phyloP scores from a whole-genome alignment of 2,888 invertebrate genomes.

The Philereme vetulata region DNA sequence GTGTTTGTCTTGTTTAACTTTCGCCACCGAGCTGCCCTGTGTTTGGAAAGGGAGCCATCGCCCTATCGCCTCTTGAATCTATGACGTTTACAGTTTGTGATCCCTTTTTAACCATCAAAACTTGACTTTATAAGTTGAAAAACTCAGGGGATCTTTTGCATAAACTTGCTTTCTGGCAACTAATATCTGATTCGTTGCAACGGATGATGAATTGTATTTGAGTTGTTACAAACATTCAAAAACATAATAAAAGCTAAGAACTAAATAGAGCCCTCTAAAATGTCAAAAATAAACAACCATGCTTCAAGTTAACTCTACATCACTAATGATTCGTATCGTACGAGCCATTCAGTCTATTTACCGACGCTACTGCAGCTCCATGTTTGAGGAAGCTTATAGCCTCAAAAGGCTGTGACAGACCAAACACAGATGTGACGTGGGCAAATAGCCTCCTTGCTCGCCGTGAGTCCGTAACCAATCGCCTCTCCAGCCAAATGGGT shows the following conservation, averaged over 20 bases:
- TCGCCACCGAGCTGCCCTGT: slow-evolving; percentile 61
- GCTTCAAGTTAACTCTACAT: slow-evolving; percentile 32
- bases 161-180: not conserved
- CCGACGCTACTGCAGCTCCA: slow-evolving; percentile 61
- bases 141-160: not conserved
- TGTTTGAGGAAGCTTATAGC: slow-evolving; percentile 71
- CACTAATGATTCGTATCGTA: slow-evolving; percentile 59
- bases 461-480: slow-evolving; percentile 62
- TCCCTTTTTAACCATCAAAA: slow-evolving; percentile 32
- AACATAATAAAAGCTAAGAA: not conserved
- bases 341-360: slow-evolving; percentile 58
- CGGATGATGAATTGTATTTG: not conserved
- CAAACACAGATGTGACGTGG: slow-evolving; percentile 78
- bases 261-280: slow-evolving; percentile 5
- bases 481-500: slow-evolving; percentile 57
- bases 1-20: slow-evolving; percentile 72
- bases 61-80: slow-evolving; percentile 39
- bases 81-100: slow-evolving; percentile 28
- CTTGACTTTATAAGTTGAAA: slow-evolving; percentile 4
- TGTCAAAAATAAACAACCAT: slow-evolving; percentile 25
- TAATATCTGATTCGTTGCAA: not conserved
- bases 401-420: slow-evolving; percentile 73
- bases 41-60: slow-evolving; percentile 54
- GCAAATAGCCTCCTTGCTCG: slow-evolving; percentile 61
- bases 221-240: not conserved